Percentiles rank a stretch among this genome's conserved stretches.
These are phyloP conservation scores for Podocnemis expansa DNA, from an alignment of 2,113 vertebrate species.

Conservation along the genomic window DNA sequence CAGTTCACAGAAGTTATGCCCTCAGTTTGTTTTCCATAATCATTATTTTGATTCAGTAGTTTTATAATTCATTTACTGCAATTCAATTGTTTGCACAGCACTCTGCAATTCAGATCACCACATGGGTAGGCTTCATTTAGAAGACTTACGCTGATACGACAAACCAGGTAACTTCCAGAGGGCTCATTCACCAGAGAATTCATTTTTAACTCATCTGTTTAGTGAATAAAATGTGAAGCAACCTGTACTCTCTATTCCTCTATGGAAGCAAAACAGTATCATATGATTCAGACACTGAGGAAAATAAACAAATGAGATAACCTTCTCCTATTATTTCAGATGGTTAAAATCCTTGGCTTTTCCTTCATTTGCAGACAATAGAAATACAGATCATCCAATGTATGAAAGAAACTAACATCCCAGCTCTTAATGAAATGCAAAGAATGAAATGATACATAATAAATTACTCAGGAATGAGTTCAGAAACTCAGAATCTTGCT, in stretches of 20 bases:
- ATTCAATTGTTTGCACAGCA: neutral
- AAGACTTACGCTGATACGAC: constrained; percentile 34
- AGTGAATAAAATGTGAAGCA: neutral
- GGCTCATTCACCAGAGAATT: neutral
- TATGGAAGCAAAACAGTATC: neutral
- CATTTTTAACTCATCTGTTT: constrained; percentile 7
- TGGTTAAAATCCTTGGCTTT: no score
- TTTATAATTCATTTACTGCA: constrained; percentile 41
- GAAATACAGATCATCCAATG: no score
- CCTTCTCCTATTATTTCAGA: no score
- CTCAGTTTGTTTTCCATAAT: neutral
- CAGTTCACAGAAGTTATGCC: constrained; percentile 28
- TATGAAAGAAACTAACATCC: no score
- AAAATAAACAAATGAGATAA: neutral
- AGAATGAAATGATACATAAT: no score
- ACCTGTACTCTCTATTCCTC: neutral
- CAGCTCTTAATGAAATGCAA: no score
- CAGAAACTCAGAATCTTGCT: no score
- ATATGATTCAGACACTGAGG: neutral
- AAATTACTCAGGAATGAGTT: no score
- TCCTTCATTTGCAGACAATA: no score
- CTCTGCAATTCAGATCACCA: neutral
- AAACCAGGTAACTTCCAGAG: constrained; percentile 14
- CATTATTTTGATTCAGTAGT: constrained; percentile 33
- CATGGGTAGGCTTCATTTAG: neutral